Conservation (phyloP, 2,113 vertebrate species). For the Cinclus mexicanus region DNA sequence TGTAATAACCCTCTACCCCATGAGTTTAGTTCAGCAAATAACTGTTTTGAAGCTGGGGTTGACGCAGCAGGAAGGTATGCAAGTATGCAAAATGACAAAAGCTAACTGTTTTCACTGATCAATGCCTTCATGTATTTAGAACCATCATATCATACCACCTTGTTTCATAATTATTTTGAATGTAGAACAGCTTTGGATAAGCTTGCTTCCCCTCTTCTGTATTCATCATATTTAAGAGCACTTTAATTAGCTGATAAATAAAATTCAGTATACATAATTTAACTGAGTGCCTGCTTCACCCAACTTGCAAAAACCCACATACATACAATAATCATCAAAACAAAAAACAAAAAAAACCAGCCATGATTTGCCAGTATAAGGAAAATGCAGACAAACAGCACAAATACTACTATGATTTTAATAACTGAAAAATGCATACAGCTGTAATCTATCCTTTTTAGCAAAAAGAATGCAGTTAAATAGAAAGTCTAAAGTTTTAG, state of each 20-base stretch:
- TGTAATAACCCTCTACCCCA: neutral
- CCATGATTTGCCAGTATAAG: neutral
- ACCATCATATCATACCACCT: neutral
- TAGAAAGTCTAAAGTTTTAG: neutral
- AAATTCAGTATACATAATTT: neutral
- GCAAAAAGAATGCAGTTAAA: neutral
- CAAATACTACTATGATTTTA: neutral
- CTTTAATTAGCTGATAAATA: constrained; percentile 15
- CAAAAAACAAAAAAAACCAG: neutral
- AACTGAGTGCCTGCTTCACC: neutral
- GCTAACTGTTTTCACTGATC: neutral
- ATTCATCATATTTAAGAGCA: neutral
- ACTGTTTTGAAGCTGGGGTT: neutral
- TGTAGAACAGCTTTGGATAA: neutral
- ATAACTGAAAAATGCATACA: neutral
- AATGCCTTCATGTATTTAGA: neutral
- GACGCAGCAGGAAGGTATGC: neutral
- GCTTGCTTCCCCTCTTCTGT: neutral
- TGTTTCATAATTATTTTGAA: neutral
- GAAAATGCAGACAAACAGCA: neutral
- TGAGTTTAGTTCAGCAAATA: neutral
- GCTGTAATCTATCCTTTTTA: neutral
- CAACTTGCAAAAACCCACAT: neutral
- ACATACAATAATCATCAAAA: neutral
- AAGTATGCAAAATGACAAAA: neutral